Conservation (phyloP, 2,797 vertebrate genomes). For the Myotis findleyi region DNA sequence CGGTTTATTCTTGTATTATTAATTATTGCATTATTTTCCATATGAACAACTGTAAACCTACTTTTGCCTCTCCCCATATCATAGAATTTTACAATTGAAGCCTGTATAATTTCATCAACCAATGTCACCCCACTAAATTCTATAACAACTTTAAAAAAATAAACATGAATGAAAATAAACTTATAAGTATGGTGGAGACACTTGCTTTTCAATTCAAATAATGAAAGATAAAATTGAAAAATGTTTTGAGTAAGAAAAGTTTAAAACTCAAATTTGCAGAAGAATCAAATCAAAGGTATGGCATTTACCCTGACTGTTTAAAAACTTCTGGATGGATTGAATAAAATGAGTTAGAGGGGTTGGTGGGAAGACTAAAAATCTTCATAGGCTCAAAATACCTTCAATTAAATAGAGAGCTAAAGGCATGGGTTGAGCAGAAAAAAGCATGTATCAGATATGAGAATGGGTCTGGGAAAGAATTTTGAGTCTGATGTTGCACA, state of each 20-base stretch:
- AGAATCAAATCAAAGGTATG: background rate
- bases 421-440: background rate
- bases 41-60: background rate
- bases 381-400: background rate
- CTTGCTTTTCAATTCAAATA: background rate
- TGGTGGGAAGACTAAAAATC: background rate
- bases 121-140: background rate
- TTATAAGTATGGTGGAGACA: background rate
- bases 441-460: background rate
- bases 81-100: background rate
- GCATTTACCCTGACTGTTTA: background rate
- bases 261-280: constrained; percentile 41
- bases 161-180: background rate
- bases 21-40: background rate
- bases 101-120: background rate
- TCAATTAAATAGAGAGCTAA: background rate
- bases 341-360: background rate
- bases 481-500: constrained; percentile 5
- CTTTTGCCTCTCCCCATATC: no score
- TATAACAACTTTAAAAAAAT: background rate
- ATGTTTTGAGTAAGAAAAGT: background rate
- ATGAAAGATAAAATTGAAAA: constrained; percentile 37
- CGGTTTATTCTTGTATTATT: background rate
- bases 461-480: background rate
- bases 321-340: background rate